Base-by-base conservation (phyloP, 2,113 vertebrate genomes). In the Zapus hudsonius region DNA sequence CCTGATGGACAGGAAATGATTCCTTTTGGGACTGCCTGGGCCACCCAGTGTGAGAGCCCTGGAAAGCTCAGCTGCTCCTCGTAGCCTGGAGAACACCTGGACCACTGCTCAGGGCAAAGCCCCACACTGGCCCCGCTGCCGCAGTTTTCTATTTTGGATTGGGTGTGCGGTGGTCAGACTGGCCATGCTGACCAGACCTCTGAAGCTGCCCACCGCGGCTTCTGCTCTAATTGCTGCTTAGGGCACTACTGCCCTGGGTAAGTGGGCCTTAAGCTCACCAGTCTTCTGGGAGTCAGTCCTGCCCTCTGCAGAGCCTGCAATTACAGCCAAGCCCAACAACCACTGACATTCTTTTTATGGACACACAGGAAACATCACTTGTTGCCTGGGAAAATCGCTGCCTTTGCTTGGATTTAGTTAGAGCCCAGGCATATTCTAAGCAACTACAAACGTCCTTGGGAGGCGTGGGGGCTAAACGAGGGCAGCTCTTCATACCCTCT, bases 101-200 rank as follows among this genome's bases (percentile, higher is more conserved):
- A 74, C 82, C 33, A 1, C 38, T 93, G 80, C 81, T 89, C 42
- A 22, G 81, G 83, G 76, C 84, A 61, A 40, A 87, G 17, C 57
- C 94, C 93, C 95, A 91, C 93, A 87, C 79, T 95, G 95, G 87
- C 27, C 1, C 40, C 89, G 72, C 63, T 79, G 80, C 89, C 96
- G 95, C 95, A 97, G 95, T 84, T 96, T 97, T 97, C 95, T 95
- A 63, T 96, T 95, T 96, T 96, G 93, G 96, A 90, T 84, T 94
- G 82, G 85, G 59, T 31, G 79, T 95, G 95, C 31, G 87, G 90
- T 93, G 95, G 78, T 80, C 87, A 95, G 95, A 84, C 73, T 5
- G 42, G 47, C 80, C 75, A 44, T 73, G 84, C 84, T 90, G 87
- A 88, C 76, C 92, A 95, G 96, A 94, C 92, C 47, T 97, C 92